These are phyloP conservation scores for Turnix velox DNA, from an alignment of 2,113 vertebrate species.

Conservation along the genomic window DNA sequence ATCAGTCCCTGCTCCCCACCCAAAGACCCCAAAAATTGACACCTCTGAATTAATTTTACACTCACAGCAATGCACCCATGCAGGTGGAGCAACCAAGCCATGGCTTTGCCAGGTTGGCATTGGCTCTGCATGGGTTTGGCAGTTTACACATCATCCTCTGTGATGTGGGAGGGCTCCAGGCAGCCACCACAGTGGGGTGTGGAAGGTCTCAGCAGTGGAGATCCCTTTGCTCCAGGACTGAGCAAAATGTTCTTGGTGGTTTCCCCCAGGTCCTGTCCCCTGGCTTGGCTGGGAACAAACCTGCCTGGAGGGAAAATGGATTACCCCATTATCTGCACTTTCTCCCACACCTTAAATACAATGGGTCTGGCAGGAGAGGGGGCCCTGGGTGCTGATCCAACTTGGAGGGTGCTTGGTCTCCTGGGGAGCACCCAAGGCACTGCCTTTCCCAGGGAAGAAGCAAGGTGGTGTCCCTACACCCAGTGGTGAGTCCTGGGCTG, in stretches of 20 bases:
- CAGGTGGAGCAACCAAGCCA: neutral
- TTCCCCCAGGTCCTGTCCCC: neutral
- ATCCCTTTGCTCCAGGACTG: neutral
- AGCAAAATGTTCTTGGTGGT: rapidly evolving
- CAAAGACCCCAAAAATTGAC: neutral
- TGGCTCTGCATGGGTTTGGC: neutral
- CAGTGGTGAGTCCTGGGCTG: neutral
- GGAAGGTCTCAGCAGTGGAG: rapidly evolving
- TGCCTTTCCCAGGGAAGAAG: neutral
- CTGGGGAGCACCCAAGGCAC: neutral
- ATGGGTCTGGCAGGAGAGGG: neutral
- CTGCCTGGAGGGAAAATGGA: neutral
- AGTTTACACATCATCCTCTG: neutral
- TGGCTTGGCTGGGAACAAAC: neutral
- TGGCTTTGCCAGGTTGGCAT: neutral
- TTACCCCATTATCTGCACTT: neutral
- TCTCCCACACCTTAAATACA: slow-evolving; percentile 22
- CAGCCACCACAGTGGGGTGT: neutral
- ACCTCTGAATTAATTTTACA: rapidly evolving
- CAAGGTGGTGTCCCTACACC: rapidly evolving
- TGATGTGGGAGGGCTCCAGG: rapidly evolving
- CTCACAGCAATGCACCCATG: rapidly evolving
- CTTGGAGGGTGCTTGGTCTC: neutral
- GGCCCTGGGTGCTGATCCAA: neutral
- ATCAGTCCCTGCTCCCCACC: neutral